A percentile compares a stretch with the other conserved stretches of the same genome.
Conservation (phyloP, 1,140 invertebrate genomes). For the Drosophila simulans region DNA sequence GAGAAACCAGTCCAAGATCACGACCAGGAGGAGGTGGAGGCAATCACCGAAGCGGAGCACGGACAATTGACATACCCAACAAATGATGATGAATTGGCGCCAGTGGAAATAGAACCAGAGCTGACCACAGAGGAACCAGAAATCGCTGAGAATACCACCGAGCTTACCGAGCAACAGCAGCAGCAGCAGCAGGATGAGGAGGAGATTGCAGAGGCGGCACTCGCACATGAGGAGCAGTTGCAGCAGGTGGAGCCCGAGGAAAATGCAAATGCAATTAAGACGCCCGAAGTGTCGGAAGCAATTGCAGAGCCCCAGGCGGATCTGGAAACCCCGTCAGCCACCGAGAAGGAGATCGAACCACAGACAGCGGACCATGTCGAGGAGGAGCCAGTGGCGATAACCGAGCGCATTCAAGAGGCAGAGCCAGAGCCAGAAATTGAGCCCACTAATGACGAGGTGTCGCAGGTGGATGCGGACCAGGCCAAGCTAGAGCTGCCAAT, state of each 20-base stretch:
- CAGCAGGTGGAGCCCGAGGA: conserved; percentile 30
- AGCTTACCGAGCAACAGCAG: conserved; percentile 10
- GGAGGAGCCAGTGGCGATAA: conserved; percentile 7
- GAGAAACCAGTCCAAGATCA: conserved; percentile 41
- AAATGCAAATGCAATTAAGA: conserved; percentile 80
- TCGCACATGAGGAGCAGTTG: conserved; percentile 3
- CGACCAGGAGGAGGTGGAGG: conserved; percentile 38
- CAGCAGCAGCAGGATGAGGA: conserved; percentile 8
- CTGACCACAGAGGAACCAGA: conserved; percentile 57
- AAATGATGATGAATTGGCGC: conserved; percentile 84
- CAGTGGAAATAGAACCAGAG: conserved; percentile 45
- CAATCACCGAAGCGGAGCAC: conserved; percentile 74
- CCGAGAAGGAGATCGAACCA: conserved; percentile 19
- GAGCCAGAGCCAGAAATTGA: conserved; percentile 10
- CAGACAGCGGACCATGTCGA: conserved; percentile 15
- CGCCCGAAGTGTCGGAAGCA: conserved; percentile 77
- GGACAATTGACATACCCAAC: conserved; percentile 80
- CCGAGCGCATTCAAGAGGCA: conserved; percentile 15
- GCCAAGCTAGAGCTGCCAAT: conserved; percentile 25
- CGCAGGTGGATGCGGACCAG: conserved; percentile 44
- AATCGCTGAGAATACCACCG: conserved; percentile 31
- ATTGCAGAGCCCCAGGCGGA: conserved; percentile 50
- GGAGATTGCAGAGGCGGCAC: neutral
- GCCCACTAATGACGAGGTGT: conserved; percentile 59
- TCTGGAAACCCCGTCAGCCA: neutral